Evolutionary conservation across 2,113 vertebrate species (phyloP).

Genomic region (Seriola aureovittata): DNA sequence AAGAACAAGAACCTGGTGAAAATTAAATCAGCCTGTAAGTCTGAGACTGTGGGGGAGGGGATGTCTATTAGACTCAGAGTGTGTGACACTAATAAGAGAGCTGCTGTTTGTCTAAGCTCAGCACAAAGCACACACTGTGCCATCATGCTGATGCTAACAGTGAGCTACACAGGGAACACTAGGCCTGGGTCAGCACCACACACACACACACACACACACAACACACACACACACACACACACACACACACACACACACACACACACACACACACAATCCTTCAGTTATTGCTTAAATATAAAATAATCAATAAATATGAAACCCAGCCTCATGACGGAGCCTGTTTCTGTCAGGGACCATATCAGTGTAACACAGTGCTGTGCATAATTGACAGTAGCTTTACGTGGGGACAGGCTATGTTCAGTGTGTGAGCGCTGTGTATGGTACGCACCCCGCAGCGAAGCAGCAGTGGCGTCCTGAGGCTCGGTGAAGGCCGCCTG

Average conservation of each 20-base stretch:
- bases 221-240: conserved; percentile 3
- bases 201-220: conserved; percentile 5
- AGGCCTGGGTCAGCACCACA: conserved; percentile 38
- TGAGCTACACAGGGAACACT: conserved; percentile 55
- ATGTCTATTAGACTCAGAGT: conserved; percentile 17
- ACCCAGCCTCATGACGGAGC: too few relatives aligned
- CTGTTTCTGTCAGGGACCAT: too few relatives aligned
- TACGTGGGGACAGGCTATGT: too few relatives aligned
- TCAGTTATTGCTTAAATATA: too few relatives aligned
- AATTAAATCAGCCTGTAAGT: conserved; percentile 20
- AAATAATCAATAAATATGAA: too few relatives aligned
- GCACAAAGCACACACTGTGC: conserved; percentile 74
- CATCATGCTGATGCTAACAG: conserved; percentile 62
- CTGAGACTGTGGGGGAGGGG: conserved; percentile 38
- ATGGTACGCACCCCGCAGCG: conserved; percentile 89
- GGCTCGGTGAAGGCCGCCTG: conserved; percentile 91
- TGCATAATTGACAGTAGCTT: too few relatives aligned
- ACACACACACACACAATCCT: neutral
- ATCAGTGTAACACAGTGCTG: too few relatives aligned
- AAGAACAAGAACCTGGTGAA: neutral
- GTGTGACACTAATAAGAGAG: conserved; percentile 68
- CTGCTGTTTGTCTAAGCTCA: conserved; percentile 68
- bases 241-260: conserved; percentile 13
- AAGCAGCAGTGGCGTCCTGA: conserved; percentile 86
- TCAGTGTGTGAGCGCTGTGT: conserved; percentile 31